Evolutionary conservation across 2,888 invertebrate genomes (phyloP).

Genomic region (Pheosia tremula): DNA sequence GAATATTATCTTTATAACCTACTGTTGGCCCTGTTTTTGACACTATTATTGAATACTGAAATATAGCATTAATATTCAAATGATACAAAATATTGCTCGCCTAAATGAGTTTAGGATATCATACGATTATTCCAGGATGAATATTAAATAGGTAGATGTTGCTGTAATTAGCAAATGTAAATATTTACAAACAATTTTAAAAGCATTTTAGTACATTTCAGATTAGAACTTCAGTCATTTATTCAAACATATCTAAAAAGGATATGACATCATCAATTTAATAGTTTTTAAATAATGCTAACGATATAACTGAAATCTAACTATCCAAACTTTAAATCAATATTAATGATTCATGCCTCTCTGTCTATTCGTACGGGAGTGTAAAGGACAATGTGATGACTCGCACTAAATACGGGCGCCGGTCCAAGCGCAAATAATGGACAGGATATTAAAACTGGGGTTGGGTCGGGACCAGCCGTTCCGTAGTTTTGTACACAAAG

Average conservation of each 20-base stretch:
- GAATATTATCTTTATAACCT: no score
- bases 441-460: slow-evolving; percentile 25
- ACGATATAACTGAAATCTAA: background rate
- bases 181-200: background rate
- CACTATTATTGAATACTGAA: background rate
- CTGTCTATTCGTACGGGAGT: slow-evolving; percentile 10
- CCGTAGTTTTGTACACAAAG: background rate
- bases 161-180: background rate
- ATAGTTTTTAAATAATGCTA: background rate
- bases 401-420: slow-evolving; percentile 1
- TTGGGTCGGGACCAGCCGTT: slow-evolving; percentile 4
- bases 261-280: no score
- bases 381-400: slow-evolving; percentile 7
- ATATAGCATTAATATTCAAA: background rate
- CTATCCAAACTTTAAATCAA: slow-evolving; percentile 18
- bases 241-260: no score
- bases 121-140: background rate
- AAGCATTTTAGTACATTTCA: background rate
- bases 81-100: background rate
- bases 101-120: background rate
- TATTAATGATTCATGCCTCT: slow-evolving; percentile 29
- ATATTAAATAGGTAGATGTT: slow-evolving; percentile 5
- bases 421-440: slow-evolving; percentile 22
- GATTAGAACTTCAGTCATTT: no score
- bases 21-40: no score